Conservation (phyloP, 2,888 invertebrate species). For the Coelogynopora nodosa region DNA sequence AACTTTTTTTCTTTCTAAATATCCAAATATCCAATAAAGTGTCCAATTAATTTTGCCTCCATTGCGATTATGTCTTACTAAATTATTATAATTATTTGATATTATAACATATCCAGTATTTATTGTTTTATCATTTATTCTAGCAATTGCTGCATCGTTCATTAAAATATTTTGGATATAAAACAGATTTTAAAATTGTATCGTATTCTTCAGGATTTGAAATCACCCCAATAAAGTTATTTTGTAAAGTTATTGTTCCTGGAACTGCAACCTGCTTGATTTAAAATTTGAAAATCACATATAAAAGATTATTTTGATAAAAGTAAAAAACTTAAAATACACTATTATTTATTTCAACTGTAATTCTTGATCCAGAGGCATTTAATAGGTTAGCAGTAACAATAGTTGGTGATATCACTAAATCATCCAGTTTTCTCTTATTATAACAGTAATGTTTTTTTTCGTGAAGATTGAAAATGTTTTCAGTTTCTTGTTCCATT, state of each 20-base stretch:
- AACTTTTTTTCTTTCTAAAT: background rate
- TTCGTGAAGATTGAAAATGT: background rate
- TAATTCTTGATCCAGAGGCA: background rate
- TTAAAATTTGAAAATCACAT: background rate
- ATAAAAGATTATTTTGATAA: background rate
- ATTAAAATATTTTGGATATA: background rate
- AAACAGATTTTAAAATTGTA: background rate
- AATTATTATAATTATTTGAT: background rate
- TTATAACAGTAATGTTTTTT: background rate
- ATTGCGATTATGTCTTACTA: background rate
- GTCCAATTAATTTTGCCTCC: background rate
- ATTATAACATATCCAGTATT: background rate
- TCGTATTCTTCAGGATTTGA: background rate
- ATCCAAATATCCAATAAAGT: background rate
- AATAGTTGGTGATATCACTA: background rate
- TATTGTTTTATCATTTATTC: too few species aligned
- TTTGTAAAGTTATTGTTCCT: too few species aligned
- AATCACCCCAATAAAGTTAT: background rate
- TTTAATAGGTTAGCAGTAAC: background rate
- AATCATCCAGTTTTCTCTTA: background rate
- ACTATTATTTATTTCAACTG: background rate
- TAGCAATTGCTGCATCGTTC: background rate
- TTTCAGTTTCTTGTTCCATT: too few species aligned
- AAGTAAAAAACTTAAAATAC: background rate
- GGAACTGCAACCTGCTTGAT: background rate